phyloP scores from a whole-genome alignment of 1,140 invertebrate species.

The Drosophila varians region DNA sequence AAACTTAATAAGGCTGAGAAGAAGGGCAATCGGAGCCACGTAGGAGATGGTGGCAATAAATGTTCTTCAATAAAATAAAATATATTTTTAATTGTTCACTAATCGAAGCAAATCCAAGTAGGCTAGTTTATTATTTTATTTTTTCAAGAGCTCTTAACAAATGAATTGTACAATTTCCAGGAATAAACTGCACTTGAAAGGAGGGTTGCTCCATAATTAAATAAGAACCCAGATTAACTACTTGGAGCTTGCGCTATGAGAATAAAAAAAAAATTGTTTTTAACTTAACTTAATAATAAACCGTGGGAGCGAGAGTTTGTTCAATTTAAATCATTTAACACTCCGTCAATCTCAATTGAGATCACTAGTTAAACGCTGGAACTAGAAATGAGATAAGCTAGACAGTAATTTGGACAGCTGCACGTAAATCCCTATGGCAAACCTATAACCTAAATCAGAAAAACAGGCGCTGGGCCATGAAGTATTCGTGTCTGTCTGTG shows the following conservation, averaged over 20 bases:
- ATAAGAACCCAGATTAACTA: too few relatives aligned
- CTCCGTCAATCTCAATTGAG: conserved; percentile 41
- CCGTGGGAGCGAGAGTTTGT: neutral
- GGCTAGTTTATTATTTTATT: conserved; percentile 20
- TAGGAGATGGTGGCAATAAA: neutral
- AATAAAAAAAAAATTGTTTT: too few relatives aligned
- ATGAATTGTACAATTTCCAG: conserved; percentile 5
- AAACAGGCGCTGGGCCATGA: conserved; percentile 1
- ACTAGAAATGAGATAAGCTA: conserved; percentile 27
- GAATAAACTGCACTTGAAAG: conserved; percentile 6
- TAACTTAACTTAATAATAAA: too few relatives aligned
- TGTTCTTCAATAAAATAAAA: conserved; percentile 45
- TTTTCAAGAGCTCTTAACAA: conserved; percentile 19
- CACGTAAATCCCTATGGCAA: conserved; percentile 11
- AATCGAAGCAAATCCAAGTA: conserved; percentile 3
- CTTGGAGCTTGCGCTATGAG: neutral
- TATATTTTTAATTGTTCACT: conserved; percentile 48
- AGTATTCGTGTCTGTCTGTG: conserved; percentile 16
- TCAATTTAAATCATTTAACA: conserved; percentile 32
- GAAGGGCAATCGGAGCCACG: too few relatives aligned
- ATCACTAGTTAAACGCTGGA: conserved; percentile 1
- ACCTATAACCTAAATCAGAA: conserved; percentile 7
- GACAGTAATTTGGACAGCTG: conserved; percentile 33
- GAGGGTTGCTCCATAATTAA: neutral
- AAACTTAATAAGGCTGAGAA: conserved; percentile 10